These are phyloP conservation scores for Epinephelus awoara DNA, from an alignment of 2,797 vertebrate species.

Conservation along the genomic window DNA sequence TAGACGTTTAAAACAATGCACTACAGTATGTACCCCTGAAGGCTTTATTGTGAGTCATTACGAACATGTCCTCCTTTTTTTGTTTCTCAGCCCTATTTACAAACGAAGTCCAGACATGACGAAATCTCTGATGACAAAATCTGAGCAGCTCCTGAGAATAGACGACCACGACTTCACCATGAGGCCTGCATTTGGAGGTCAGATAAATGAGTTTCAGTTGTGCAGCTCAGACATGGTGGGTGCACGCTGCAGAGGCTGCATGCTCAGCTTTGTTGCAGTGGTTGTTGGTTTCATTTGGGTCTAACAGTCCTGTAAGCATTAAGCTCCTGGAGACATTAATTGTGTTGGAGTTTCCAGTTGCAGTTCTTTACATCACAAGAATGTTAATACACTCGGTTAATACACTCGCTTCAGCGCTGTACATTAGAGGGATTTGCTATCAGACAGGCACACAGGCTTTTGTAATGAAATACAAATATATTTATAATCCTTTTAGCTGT, in stretches of 20 bases:
- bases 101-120: conserved; percentile 97
- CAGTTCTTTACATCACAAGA: conserved; percentile 47
- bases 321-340: conserved; percentile 58
- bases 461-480: conserved; percentile 15
- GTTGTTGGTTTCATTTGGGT: conserved; percentile 20
- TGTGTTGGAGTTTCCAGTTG: conserved; percentile 40
- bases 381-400: conserved; percentile 32
- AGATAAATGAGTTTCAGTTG: neutral
- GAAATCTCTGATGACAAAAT: conserved; percentile 95
- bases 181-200: conserved; percentile 99
- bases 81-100: conserved; percentile 88
- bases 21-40: neutral
- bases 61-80: neutral
- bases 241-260: neutral
- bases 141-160: conserved; percentile 97
- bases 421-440: conserved; percentile 65
- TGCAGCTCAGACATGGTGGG: neutral
- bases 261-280: conserved; percentile 13
- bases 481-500: conserved; percentile 33
- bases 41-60: neutral
- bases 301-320: conserved; percentile 39
- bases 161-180: conserved; percentile 99
- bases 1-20: neutral
- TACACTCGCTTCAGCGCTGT: conserved; percentile 51
- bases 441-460: conserved; percentile 56